Percentiles rank a stretch among this genome's conserved stretches.
These are phyloP conservation scores for Heliconius eleuchia DNA, from an alignment of 1,140 invertebrate genomes.

Conservation along the genomic window DNA sequence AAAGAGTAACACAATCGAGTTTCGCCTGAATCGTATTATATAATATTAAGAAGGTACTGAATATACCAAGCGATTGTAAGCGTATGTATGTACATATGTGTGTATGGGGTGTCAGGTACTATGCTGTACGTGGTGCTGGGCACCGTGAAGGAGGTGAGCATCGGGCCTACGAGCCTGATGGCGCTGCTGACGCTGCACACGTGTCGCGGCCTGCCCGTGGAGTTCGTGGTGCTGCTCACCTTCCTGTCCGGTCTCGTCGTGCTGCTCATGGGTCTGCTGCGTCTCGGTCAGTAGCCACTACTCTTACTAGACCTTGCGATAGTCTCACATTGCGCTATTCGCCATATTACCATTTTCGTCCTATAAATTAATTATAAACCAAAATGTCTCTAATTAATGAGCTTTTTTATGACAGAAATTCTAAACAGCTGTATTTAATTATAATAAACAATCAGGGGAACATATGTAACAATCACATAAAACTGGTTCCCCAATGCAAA, in stretches of 20 bases:
- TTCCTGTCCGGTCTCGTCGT: constrained; percentile 91
- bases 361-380: neutral
- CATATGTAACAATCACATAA: neutral
- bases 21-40: neutral
- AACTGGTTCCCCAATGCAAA: constrained; percentile 10
- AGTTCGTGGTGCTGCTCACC: constrained; percentile 90
- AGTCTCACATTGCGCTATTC: neutral
- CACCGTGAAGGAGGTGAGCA: constrained; percentile 94
- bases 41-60: neutral
- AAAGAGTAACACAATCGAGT: neutral
- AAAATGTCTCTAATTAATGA: neutral
- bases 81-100: neutral
- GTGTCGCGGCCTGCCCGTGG: constrained; percentile 85
- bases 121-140: constrained; percentile 95
- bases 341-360: neutral
- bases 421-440: neutral
- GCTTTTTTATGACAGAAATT: neutral
- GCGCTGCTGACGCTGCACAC: constrained; percentile 89
- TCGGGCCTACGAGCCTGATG: constrained; percentile 94
- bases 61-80: neutral
- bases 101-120: constrained; percentile 82
- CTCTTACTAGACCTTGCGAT: neutral
- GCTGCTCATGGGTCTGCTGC: constrained; percentile 89
- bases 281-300: constrained; percentile 84
- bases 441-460: neutral